phyloP scores from a whole-genome alignment of 2,113 vertebrate genomes.

The Cyanistes caeruleus region DNA sequence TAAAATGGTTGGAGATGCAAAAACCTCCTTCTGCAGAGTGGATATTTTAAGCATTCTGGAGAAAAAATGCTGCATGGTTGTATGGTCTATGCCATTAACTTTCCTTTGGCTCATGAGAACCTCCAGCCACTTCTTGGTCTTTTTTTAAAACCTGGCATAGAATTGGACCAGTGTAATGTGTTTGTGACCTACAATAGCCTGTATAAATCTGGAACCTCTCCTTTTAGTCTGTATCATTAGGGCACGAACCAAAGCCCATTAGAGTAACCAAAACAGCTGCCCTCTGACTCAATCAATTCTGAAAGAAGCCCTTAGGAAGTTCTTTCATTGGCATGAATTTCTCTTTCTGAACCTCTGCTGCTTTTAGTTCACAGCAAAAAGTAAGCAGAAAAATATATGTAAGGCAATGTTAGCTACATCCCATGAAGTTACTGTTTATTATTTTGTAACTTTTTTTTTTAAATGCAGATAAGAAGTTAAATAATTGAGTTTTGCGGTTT shows the following conservation, averaged over 20 bases:
- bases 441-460: neutral
- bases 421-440: neutral
- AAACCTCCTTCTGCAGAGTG: neutral
- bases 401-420: neutral
- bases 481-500: neutral
- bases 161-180: neutral
- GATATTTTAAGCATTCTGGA: neutral
- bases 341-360: neutral
- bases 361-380: neutral
- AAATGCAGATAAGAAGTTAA: neutral
- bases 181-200: neutral
- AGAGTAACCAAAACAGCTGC: neutral
- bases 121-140: neutral
- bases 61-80: neutral
- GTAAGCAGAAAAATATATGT: neutral
- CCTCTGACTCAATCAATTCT: neutral
- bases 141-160: neutral
- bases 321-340: neutral
- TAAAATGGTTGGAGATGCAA: neutral
- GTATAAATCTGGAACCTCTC: neutral
- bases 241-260: neutral
- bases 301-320: neutral
- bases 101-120: neutral
- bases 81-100: neutral
- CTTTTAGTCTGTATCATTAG: neutral